Conservation (phyloP, 2,888 invertebrate genomes). For the Cynaeus angustus region DNA sequence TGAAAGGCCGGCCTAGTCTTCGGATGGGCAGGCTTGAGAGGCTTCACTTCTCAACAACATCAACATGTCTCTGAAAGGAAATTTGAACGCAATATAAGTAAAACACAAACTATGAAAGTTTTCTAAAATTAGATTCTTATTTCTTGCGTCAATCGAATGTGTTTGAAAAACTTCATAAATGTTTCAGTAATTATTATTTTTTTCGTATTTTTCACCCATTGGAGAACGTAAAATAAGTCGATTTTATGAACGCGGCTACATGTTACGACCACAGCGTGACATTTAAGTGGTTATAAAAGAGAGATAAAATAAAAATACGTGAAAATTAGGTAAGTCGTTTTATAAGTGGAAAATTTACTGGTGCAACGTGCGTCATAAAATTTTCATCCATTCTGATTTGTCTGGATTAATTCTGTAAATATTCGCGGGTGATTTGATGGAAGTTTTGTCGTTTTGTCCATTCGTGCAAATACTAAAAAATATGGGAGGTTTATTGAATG, state of each 20-base stretch:
- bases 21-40: no score
- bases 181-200: not conserved
- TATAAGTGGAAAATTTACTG: slow-evolving; percentile 23
- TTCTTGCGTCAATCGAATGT: not conserved
- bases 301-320: slow-evolving; percentile 28
- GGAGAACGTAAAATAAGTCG: slow-evolving; percentile 10
- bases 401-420: not conserved
- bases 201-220: not conserved
- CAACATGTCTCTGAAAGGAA: no score
- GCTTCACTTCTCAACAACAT: no score
- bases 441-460: not conserved
- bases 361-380: slow-evolving; percentile 1
- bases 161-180: not conserved
- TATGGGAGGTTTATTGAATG: no score
- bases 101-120: no score
- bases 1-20: no score
- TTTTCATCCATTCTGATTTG: slow-evolving; percentile 3
- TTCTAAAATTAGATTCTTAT: no score
- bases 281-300: slow-evolving; percentile 22
- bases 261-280: slow-evolving; percentile 14
- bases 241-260: slow-evolving; percentile 29
- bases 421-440: not conserved
- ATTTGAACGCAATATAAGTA: no score
- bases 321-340: slow-evolving; percentile 23
- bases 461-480: not conserved